A percentile compares a stretch with the other conserved stretches of the same genome.
Evolutionary conservation across 2,888 invertebrate species (phyloP).

Genomic region (Lysandra coridon): DNA sequence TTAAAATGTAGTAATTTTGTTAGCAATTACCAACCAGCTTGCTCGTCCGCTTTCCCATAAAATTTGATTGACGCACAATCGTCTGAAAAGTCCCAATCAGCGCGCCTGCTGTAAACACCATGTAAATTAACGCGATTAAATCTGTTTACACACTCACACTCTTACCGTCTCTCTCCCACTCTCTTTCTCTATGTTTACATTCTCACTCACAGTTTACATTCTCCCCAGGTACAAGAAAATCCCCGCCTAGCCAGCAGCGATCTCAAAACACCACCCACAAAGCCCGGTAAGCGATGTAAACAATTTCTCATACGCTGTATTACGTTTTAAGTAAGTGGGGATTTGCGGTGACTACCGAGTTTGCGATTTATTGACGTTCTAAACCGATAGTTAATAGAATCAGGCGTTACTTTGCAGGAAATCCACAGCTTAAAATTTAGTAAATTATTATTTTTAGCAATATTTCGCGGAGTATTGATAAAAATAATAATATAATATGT

Average conservation of each 20-base stretch:
- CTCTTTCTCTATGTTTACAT: not conserved
- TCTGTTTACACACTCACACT: not conserved
- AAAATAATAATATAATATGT: no score
- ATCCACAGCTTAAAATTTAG: no score
- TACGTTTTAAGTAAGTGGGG: constrained; percentile 22
- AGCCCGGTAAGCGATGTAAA: constrained; percentile 65
- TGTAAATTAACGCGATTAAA: constrained; percentile 33
- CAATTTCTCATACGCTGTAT: constrained; percentile 11
- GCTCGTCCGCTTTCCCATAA: not conserved
- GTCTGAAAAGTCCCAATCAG: not conserved
- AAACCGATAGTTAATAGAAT: not conserved
- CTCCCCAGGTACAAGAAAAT: constrained; percentile 68
- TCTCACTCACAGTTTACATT: constrained; percentile 13
- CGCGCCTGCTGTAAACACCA: not conserved
- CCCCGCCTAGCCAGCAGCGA: constrained; percentile 68
- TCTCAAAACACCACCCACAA: constrained; percentile 72
- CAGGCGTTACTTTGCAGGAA: no score
- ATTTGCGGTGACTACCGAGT: not conserved
- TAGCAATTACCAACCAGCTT: not conserved
- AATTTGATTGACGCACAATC: not conserved
- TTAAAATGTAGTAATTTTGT: not conserved
- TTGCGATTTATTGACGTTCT: not conserved
- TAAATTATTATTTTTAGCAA: no score
- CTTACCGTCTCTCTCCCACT: not conserved
- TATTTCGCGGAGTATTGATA: no score